Conservation (phyloP, 2,113 vertebrate genomes). For the Eublepharis macularius region DNA sequence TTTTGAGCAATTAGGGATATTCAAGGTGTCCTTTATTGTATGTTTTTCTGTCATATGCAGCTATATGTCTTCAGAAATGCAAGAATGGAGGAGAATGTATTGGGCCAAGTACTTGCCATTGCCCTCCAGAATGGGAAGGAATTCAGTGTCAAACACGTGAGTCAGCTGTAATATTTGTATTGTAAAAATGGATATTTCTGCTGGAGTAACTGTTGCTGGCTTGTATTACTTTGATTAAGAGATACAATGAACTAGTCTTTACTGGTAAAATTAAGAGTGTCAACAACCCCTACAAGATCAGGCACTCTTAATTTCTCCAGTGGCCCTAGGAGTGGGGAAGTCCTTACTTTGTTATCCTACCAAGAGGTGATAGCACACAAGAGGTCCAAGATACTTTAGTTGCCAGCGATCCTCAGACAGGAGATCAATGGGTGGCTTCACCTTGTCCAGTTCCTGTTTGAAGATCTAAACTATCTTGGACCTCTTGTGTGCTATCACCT, state of each 20-base stretch:
- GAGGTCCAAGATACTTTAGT: too few species aligned
- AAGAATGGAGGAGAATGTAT: slow-evolving; percentile 88
- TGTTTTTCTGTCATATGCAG: slow-evolving; percentile 59
- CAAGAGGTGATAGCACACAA: too few species aligned
- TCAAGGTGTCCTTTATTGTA: neutral
- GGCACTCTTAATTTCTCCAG: neutral
- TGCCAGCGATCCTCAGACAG: too few species aligned
- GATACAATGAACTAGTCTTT: neutral
- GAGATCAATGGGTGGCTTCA: too few species aligned
- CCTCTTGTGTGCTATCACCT: too few species aligned
- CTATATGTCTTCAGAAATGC: slow-evolving; percentile 89
- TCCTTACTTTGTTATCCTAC: too few species aligned
- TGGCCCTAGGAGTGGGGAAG: too few species aligned
- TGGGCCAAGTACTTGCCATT: slow-evolving; percentile 83
- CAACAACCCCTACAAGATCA: neutral
- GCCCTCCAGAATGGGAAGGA: slow-evolving; percentile 84
- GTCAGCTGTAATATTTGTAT: slow-evolving; percentile 44
- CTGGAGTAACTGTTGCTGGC: neutral
- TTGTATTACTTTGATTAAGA: neutral
- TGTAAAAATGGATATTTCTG: neutral
- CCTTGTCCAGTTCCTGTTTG: too few species aligned
- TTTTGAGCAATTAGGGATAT: neutral
- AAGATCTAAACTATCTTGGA: too few species aligned
- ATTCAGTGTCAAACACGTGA: slow-evolving; percentile 86
- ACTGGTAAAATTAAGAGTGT: neutral